Base-by-base conservation (phyloP, 2,113 vertebrate species). In the Kryptolebias marmoratus region DNA sequence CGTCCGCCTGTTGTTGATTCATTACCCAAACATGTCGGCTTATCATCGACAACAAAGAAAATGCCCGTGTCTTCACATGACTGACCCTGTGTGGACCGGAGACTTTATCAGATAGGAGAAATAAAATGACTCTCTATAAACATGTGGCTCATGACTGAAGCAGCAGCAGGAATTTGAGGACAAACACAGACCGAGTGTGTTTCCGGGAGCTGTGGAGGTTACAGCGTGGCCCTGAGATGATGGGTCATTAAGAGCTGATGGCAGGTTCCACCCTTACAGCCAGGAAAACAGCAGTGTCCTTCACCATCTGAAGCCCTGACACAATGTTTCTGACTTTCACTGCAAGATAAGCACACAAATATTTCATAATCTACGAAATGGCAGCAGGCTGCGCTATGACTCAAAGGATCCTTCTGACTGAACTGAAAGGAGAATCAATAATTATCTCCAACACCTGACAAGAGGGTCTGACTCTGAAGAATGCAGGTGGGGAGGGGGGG, bases 241-340 rank as follows among this genome's bases (percentile, higher is more conserved):
- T 49, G 73, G 77, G 30, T 83, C 84, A 80, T 90, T 86, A 89
- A 69, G 14, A 73, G 57, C 74, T 76, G 75, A 71, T n/a, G 49
- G 67, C 69, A 49, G 68, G 65, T 56, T 64, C 68, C 66, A 27
- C 56, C 68, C 31, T 57, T n/a, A 32, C 54, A 47, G 45, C 11
- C 55, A 13, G 63, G 61, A 72, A 73, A 71, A 87, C 58, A 67
- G 45, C 28, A 2, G 32, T 4, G 77, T 78, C 84, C 87, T 89
- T 85, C 72, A 73, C 70, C 62, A 47, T 53, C 47, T 10, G 1
- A 12, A 52, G 79, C 36, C 36, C 36, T 36, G 36, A 36, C 36
- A 75, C 31, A 27, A 5, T 52, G 68, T 48, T 22, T 78, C 67
- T 55, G 47, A 47, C 55, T 73, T 71, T 74, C 31, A 39, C 55